Evolutionary conservation across 2,113 vertebrate species (phyloP).

Genomic region (Hypomesus transpacificus): DNA sequence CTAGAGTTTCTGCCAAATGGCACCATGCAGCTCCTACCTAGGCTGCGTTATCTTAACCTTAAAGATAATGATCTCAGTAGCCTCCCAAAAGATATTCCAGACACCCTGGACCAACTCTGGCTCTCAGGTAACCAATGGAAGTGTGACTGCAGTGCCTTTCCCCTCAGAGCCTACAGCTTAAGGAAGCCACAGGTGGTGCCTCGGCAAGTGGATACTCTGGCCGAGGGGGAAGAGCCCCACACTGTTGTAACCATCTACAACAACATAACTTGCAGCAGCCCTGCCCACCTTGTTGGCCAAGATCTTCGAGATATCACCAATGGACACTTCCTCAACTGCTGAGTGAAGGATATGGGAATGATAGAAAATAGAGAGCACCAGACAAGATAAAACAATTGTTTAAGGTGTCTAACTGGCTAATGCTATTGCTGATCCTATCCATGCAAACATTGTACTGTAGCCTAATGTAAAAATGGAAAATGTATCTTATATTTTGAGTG

Average conservation of each 20-base stretch:
- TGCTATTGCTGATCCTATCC: no score
- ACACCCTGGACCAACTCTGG: constrained; percentile 83
- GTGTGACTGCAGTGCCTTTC: constrained; percentile 80
- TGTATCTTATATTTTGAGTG: no score
- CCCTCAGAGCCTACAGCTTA: constrained; percentile 78
- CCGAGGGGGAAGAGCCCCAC: constrained; percentile 80
- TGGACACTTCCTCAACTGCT: constrained; percentile 79
- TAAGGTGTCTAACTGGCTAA: no score
- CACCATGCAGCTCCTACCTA: constrained; percentile 69
- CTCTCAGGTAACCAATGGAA: constrained; percentile 87
- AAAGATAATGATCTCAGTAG: constrained; percentile 77
- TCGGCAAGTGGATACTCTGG: constrained; percentile 76
- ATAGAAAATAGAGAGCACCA: not conserved
- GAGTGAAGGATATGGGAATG: constrained; percentile 15
- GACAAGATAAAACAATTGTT: no score
- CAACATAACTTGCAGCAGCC: constrained; percentile 88
- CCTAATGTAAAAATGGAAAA: no score
- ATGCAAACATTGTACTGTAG: no score
- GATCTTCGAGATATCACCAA: constrained; percentile 80
- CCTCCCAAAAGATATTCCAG: constrained; percentile 67
- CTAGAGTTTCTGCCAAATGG: constrained; percentile 68
- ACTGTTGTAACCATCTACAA: constrained; percentile 79
- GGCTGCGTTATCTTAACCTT: constrained; percentile 82
- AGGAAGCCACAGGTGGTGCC: constrained; percentile 74
- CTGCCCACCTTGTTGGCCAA: constrained; percentile 68